Evolutionary conservation across 2,797 vertebrate genomes (phyloP).

Genomic region (Helostoma temminkii): DNA sequence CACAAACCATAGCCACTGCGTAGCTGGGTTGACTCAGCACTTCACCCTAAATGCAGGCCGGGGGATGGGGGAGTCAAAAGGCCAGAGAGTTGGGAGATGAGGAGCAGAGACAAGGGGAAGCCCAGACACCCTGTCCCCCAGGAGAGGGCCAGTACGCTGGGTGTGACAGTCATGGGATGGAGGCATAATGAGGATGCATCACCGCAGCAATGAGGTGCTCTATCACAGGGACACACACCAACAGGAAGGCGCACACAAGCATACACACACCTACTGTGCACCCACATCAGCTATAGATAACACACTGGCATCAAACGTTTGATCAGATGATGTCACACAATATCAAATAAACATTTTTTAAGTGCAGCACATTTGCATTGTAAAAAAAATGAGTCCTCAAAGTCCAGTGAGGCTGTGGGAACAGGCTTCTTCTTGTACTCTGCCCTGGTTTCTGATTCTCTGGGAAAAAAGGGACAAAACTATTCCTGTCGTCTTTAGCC

Average conservation of each 20-base stretch:
- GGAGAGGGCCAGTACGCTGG: constrained; percentile 67
- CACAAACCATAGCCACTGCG: constrained; percentile 20
- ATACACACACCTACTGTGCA: constrained; percentile 18
- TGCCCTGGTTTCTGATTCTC: constrained; percentile 49
- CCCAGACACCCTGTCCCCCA: constrained; percentile 65
- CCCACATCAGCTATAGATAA: constrained; percentile 21
- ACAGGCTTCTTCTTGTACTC: constrained; percentile 29
- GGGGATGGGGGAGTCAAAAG: constrained; percentile 35
- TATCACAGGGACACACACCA: constrained; percentile 60
- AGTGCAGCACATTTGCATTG: constrained; percentile 32
- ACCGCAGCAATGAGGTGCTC: constrained; percentile 77
- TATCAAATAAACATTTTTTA: constrained; percentile 35
- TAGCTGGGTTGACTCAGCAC: constrained; percentile 64
- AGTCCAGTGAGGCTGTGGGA: constrained; percentile 63
- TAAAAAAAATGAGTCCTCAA: constrained; percentile 43
- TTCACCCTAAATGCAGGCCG: constrained; percentile 22
- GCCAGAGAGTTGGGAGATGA: constrained; percentile 47
- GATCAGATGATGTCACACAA: constrained; percentile 33
- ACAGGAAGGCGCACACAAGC: constrained; percentile 12
- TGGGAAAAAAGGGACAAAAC: constrained; percentile 70
- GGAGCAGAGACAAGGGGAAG: constrained; percentile 60
- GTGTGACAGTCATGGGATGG: constrained; percentile 74
- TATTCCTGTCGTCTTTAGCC: constrained; percentile 71
- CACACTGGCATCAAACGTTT: constrained; percentile 20
- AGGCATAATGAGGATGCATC: constrained; percentile 84